A percentile compares a stretch with the other conserved stretches of the same genome.
phyloP scores from a whole-genome alignment of 2,888 invertebrate species.

The Nineta flava region DNA sequence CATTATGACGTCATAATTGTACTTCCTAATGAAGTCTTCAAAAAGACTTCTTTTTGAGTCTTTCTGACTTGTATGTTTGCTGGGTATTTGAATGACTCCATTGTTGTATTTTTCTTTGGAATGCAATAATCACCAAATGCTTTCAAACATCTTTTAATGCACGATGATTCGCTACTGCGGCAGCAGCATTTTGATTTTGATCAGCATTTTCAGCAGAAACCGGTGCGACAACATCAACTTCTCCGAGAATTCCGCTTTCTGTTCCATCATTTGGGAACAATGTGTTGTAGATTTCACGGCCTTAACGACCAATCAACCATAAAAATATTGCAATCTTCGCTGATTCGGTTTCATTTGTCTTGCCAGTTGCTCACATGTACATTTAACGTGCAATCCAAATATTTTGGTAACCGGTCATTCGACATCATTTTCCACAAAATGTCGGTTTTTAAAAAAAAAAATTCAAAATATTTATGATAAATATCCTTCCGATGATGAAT shows the following conservation, averaged over 20 bases:
- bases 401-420: too few species aligned
- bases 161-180: neutral
- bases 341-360: too few species aligned
- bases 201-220: neutral
- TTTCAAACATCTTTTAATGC: slow-evolving; percentile 1
- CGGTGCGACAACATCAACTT: neutral
- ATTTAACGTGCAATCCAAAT: too few species aligned
- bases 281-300: slow-evolving; percentile 10
- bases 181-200: neutral
- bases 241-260: slow-evolving; percentile 5
- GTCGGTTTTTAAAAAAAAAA: too few species aligned
- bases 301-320: slow-evolving; percentile 9
- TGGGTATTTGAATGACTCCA: slow-evolving; percentile 11
- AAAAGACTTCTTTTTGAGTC: too few species aligned
- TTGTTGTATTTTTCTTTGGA: slow-evolving; percentile 7
- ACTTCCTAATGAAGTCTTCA: too few species aligned
- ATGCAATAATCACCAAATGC: slow-evolving; percentile 6
- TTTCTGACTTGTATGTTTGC: too few species aligned
- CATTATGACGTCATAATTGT: too few species aligned
- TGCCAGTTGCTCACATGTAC: too few species aligned
- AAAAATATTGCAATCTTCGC: slow-evolving; percentile 9
- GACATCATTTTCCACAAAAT: too few species aligned
- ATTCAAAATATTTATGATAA: too few species aligned
- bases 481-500: too few species aligned
- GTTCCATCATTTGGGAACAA: slow-evolving; percentile 11